phyloP scores from a whole-genome alignment of 2,113 vertebrate genomes.

The Laticauda laticaudata region DNA sequence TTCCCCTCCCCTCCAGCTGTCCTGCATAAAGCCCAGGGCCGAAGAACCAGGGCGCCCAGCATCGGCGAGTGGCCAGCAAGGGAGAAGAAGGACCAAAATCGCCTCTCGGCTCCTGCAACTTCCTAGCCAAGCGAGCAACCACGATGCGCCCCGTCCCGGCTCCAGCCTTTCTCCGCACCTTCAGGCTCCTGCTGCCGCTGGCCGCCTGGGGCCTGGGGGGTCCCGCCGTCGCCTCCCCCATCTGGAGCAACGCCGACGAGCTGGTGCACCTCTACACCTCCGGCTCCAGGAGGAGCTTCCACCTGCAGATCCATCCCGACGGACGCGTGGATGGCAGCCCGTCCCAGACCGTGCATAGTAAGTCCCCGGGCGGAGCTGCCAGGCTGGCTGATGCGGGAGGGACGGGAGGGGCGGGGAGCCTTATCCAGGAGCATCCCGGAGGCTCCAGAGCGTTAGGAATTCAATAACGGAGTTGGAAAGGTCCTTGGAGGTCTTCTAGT shows the following conservation, averaged over 20 bases:
- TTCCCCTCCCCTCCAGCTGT: conserved; percentile 68
- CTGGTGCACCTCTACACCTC: conserved; percentile 81
- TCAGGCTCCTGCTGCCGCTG: conserved; percentile 55
- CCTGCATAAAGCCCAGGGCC: conserved; percentile 63
- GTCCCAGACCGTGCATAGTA: conserved; percentile 78
- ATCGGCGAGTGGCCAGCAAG: conserved; percentile 41
- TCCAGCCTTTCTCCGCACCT: not conserved
- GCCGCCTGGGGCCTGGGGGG: conserved; percentile 49
- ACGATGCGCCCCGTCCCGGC: not conserved
- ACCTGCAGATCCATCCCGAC: conserved; percentile 82
- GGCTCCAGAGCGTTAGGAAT: too few species aligned
- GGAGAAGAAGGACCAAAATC: conserved; percentile 3
- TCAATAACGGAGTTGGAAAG: too few species aligned
- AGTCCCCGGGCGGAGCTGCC: conserved; percentile 53
- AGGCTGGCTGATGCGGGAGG: too few species aligned
- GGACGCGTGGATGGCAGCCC: conserved; percentile 65
- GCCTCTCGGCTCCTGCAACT: not conserved
- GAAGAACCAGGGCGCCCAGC: conserved; percentile 57
- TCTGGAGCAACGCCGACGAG: conserved; percentile 77
- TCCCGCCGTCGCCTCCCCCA: conserved; percentile 49
- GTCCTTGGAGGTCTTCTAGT: too few species aligned
- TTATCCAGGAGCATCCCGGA: too few species aligned
- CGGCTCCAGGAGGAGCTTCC: conserved; percentile 79
- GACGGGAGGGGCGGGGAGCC: too few species aligned
- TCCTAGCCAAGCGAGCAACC: not conserved